Evolutionary conservation across 2,113 vertebrate species (phyloP).

Genomic region (Erythrolamprus reginae): DNA sequence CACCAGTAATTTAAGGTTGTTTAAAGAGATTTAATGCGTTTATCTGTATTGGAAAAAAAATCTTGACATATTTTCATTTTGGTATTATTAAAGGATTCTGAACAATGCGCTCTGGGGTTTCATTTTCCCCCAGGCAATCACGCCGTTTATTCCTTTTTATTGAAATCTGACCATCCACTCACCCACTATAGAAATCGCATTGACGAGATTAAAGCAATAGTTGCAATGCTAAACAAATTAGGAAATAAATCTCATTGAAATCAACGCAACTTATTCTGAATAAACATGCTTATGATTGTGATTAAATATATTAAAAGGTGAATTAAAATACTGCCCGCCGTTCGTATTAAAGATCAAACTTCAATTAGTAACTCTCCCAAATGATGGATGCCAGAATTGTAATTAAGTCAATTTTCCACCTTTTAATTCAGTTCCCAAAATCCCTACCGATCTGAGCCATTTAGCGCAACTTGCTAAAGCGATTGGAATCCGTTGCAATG

Average conservation of each 20-base stretch:
- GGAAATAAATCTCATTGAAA: neutral
- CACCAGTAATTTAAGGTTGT: constrained; percentile 79
- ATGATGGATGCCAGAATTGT: neutral
- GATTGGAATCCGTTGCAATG: neutral
- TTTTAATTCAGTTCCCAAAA: neutral
- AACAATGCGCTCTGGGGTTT: constrained; percentile 63
- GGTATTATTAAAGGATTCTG: constrained; percentile 97
- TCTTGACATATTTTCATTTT: constrained; percentile 98
- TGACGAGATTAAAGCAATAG: neutral
- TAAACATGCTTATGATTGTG: neutral
- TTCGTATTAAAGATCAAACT: neutral
- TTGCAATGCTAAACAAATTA: neutral
- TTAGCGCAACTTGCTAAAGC: neutral
- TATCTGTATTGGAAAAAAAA: constrained; percentile 94
- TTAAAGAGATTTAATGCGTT: constrained; percentile 96
- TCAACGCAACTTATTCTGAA: neutral
- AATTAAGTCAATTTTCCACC: neutral
- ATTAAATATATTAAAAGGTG: neutral
- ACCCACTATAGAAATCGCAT: neutral
- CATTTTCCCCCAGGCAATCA: constrained; percentile 41
- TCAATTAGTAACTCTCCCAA: neutral
- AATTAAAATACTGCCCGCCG: neutral
- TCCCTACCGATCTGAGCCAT: neutral
- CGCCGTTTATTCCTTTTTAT: constrained; percentile 11
- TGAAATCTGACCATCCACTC: neutral